A percentile compares a stretch with the other conserved stretches of the same genome.
phyloP scores from a whole-genome alignment of 2,888 invertebrate genomes.

The Parnassius glacialis region DNA sequence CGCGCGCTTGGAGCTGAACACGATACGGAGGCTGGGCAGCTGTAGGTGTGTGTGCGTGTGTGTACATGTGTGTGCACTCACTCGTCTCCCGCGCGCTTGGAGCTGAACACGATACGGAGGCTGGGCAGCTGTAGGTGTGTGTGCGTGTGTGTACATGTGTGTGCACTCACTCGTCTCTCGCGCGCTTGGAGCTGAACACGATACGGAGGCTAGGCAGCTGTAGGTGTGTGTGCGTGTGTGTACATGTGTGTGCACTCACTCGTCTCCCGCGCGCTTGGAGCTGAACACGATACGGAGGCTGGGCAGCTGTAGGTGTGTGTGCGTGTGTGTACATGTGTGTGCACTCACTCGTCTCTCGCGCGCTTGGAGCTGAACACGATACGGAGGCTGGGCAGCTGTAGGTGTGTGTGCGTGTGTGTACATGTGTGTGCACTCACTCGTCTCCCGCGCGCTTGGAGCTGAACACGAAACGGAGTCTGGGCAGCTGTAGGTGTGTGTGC shows the following conservation, averaged over 20 bases:
- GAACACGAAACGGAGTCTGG: too few relatives aligned
- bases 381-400: constrained; percentile 97
- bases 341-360: constrained; percentile 86
- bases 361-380: constrained; percentile 97
- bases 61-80: constrained; percentile 49
- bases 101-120: constrained; percentile 98
- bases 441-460: too few relatives aligned
- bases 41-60: not conserved
- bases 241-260: not conserved
- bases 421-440: too few relatives aligned
- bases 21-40: too few relatives aligned
- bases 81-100: constrained; percentile 91
- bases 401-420: constrained; percentile 30
- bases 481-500: not conserved
- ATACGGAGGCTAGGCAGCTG: not conserved
- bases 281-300: too few relatives aligned
- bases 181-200: too few relatives aligned
- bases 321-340: not conserved
- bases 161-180: too few relatives aligned
- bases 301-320: not conserved
- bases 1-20: too few relatives aligned
- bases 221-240: not conserved
- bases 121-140: constrained; percentile 90
- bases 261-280: too few relatives aligned
- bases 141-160: not conserved